Conservation (phyloP, 2,888 invertebrate genomes). For the Diarsia rubi region DNA sequence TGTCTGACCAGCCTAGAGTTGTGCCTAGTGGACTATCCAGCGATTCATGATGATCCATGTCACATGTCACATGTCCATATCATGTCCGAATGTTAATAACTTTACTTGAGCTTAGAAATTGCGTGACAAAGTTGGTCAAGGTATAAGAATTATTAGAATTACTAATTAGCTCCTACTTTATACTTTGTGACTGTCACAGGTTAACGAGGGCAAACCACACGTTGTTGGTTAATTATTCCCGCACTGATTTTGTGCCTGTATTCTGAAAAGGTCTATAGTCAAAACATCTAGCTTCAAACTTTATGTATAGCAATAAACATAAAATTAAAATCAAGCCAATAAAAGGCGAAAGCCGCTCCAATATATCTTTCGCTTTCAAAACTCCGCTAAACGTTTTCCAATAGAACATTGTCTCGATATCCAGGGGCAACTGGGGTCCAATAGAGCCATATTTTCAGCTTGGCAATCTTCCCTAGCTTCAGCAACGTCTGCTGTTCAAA, state of each 20-base stretch:
- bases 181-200: not conserved
- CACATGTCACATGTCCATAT: too few species aligned
- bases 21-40: not conserved
- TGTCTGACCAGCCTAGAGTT: too few species aligned
- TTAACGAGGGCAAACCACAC: not conserved
- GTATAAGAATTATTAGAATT: not conserved
- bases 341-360: not conserved
- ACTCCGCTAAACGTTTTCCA: slow-evolving; percentile 55
- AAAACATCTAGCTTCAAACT: not conserved
- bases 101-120: not conserved
- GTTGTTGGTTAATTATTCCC: not conserved
- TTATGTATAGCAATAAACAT: slow-evolving; percentile 9
- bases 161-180: not conserved
- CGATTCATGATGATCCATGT: too few species aligned
- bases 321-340: not conserved
- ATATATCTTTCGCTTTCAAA: slow-evolving; percentile 42
- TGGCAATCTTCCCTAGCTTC: slow-evolving; percentile 64
- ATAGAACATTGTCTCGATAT: slow-evolving; percentile 35
- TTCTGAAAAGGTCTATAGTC: not conserved
- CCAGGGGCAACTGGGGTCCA: slow-evolving; percentile 30
- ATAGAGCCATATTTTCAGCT: slow-evolving; percentile 59
- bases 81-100: not conserved
- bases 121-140: not conserved
- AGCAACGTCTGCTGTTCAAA: slow-evolving; percentile 74
- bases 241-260: not conserved